These are phyloP conservation scores for Amyelois transitella DNA, from an alignment of 1,140 invertebrate genomes.

Conservation along the genomic window DNA sequence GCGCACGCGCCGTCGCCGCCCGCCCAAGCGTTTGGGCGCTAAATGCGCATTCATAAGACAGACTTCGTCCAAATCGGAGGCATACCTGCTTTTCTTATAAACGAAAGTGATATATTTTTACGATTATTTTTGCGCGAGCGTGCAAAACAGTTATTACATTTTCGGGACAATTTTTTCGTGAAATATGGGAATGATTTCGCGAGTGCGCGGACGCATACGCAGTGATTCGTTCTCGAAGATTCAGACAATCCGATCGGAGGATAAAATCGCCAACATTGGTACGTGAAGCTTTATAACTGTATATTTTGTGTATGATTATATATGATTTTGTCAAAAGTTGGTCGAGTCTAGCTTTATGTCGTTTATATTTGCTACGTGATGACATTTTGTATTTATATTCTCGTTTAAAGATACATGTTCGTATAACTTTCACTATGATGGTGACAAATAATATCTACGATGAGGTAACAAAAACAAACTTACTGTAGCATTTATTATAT, in stretches of 20 bases:
- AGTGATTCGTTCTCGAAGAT: conserved; percentile 78
- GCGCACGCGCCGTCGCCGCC: conserved; percentile 27
- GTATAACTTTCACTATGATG: too few relatives aligned
- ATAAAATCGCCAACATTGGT: conserved; percentile 80
- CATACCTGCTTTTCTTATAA: conserved; percentile 9
- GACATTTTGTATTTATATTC: too few relatives aligned
- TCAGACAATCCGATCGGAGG: conserved; percentile 75
- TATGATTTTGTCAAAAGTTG: too few relatives aligned
- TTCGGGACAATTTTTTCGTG: not conserved
- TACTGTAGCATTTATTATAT: too few relatives aligned
- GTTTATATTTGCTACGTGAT: too few relatives aligned
- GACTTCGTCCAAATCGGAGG: conserved; percentile 31
- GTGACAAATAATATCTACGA: too few relatives aligned
- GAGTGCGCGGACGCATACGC: conserved; percentile 77
- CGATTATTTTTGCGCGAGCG: not conserved
- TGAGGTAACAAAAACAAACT: too few relatives aligned
- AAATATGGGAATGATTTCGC: conserved; percentile 80
- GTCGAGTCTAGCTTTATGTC: too few relatives aligned
- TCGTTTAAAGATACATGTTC: too few relatives aligned
- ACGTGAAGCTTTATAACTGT: conserved; percentile 19
- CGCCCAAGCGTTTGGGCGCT: conserved; percentile 29
- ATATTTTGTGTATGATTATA: conserved; percentile 1
- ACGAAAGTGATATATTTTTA: not conserved
- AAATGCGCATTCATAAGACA: conserved; percentile 54
- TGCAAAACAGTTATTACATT: not conserved